A percentile compares a stretch with the other conserved stretches of the same genome.
Conservation (phyloP, 2,797 vertebrate genomes). For the Chelidonichthys spinosus region DNA sequence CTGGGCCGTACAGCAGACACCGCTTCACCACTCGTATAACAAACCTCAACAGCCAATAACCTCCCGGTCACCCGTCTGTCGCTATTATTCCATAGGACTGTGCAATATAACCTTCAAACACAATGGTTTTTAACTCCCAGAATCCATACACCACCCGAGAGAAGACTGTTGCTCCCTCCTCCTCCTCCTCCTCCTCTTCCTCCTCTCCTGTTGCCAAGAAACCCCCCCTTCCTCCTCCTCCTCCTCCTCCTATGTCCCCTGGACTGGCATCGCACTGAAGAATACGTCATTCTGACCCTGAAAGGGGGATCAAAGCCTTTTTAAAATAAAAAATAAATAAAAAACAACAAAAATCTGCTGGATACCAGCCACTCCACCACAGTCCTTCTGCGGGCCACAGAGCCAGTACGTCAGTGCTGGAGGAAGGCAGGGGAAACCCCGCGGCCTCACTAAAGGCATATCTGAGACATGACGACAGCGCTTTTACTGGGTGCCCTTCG, state of each 20-base stretch:
- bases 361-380: conserved; percentile 29
- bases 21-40: conserved; percentile 58
- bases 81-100: conserved; percentile 63
- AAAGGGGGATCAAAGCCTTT: conserved; percentile 59
- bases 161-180: conserved; percentile 51
- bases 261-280: conserved; percentile 59
- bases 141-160: conserved; percentile 65
- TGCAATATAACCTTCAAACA: conserved; percentile 69
- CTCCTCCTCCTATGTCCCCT: conserved; percentile 33
- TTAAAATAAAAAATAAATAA: not conserved
- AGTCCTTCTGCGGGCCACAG: conserved; percentile 37
- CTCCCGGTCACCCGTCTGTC: conserved; percentile 56
- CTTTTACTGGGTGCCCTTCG: conserved; percentile 33
- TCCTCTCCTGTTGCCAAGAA: conserved; percentile 78
- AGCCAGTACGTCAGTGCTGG: conserved; percentile 42
- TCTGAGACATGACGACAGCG: conserved; percentile 40
- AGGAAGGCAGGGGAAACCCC: conserved; percentile 53
- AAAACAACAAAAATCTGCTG: conserved; percentile 21
- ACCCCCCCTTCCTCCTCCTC: conserved; percentile 15
- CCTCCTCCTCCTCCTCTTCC: conserved; percentile 6
- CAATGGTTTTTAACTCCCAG: conserved; percentile 42
- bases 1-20: conserved; percentile 58
- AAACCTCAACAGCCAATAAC: conserved; percentile 58
- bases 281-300: conserved; percentile 53
- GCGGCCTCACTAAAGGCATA: conserved; percentile 42